A percentile compares a stretch with the other conserved stretches of the same genome.
phyloP scores from a whole-genome alignment of 2,113 vertebrate genomes.

The rabbit (Oryctolagus cuniculus) region mOryCun1.1 NC_091433.1:28095501-28096000 shows the following conservation, averaged over 20 bases:
- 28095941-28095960: neutral
- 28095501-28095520: neutral
- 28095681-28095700: neutral
- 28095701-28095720: neutral
- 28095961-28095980: neutral
- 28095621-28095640: neutral
- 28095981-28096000: neutral
- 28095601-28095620: neutral
- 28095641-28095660: neutral
- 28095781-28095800: neutral
- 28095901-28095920: neutral
- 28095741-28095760: neutral
- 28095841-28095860: neutral
- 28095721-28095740: neutral
- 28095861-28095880: neutral
- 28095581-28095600: neutral
- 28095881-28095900: neutral
- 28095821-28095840: neutral
- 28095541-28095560: neutral
- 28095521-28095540: neutral
- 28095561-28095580: neutral
- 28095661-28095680: neutral
- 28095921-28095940: neutral
- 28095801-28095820: neutral
- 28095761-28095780: neutral